Conservation (phyloP, 2,797 vertebrate genomes). For the Takifugu rubripes region DNA sequence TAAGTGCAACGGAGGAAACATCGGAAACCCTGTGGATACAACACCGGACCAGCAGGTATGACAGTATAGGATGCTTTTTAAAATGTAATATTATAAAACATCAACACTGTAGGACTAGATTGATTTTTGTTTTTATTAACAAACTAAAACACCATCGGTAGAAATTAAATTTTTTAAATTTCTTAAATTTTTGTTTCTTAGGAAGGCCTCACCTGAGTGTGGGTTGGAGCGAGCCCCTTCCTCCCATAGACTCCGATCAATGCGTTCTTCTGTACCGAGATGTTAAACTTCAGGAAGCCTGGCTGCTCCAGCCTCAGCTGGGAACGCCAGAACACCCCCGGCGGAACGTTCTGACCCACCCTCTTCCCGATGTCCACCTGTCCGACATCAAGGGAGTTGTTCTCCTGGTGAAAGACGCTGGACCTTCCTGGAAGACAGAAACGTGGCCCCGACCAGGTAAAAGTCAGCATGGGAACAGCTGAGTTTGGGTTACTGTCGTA, state of each 20-base stretch:
- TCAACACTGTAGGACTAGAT: too few relatives aligned
- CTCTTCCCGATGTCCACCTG: constrained; percentile 90
- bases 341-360: constrained; percentile 85
- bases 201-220: constrained; percentile 86
- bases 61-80: too few relatives aligned
- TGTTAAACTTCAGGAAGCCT: constrained; percentile 98
- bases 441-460: constrained; percentile 5
- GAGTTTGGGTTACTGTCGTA: too few relatives aligned
- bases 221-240: constrained; percentile 93
- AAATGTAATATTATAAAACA: too few relatives aligned
- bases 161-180: too few relatives aligned
- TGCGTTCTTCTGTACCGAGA: constrained; percentile 97
- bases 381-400: constrained; percentile 93
- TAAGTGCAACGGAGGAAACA: not conserved
- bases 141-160: not conserved
- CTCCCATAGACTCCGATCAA: constrained; percentile 95
- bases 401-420: constrained; percentile 84
- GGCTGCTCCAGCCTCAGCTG: constrained; percentile 90
- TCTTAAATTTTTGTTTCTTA: too few relatives aligned
- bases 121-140: too few relatives aligned
- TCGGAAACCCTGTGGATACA: not conserved
- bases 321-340: constrained; percentile 95
- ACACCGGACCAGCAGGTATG: too few relatives aligned
- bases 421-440: constrained; percentile 78
- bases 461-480: too few relatives aligned